Conservation (phyloP, 1,140 invertebrate species). For the Caenorhabditis latens region DNA sequence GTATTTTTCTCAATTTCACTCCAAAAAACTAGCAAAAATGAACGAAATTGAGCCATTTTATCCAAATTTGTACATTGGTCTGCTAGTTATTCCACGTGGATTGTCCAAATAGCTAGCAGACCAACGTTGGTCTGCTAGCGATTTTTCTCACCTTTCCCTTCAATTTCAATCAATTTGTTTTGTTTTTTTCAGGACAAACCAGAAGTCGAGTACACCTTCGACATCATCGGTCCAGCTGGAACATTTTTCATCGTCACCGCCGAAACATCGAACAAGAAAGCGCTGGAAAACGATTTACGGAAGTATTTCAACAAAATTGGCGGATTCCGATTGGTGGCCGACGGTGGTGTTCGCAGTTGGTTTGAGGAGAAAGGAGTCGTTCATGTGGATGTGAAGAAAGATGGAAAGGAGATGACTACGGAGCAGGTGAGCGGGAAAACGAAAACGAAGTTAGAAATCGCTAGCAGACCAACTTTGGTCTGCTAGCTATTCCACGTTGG, state of each 20-base stretch:
- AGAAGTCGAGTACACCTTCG: constrained; percentile 67
- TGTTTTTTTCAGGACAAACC: constrained; percentile 68
- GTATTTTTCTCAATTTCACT: too few species aligned
- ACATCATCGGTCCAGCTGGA: constrained; percentile 71
- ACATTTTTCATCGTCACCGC: constrained; percentile 71
- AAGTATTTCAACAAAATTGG: constrained; percentile 72
- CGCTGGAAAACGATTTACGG: constrained; percentile 59
- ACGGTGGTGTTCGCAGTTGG: constrained; percentile 64
- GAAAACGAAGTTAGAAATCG: neutral
- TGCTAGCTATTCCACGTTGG: too few species aligned
- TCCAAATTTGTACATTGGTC: too few species aligned
- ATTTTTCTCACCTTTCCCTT: too few species aligned
- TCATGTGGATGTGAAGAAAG: constrained; percentile 59
- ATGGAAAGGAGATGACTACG: constrained; percentile 62
- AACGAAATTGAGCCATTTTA: too few species aligned
- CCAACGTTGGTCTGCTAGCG: too few species aligned
- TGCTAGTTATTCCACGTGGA: too few species aligned
- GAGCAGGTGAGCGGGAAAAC: constrained; percentile 63
- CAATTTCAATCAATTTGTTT: too few species aligned
- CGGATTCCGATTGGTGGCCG: constrained; percentile 67
- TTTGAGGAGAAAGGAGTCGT: constrained; percentile 73
- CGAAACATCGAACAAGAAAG: constrained; percentile 69
- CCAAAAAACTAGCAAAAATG: too few species aligned
- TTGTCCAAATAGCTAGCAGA: too few species aligned
- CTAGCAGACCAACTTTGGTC: neutral